Base-by-base conservation (phyloP, 2,797 vertebrate genomes). In the Myotis myotis region DNA sequence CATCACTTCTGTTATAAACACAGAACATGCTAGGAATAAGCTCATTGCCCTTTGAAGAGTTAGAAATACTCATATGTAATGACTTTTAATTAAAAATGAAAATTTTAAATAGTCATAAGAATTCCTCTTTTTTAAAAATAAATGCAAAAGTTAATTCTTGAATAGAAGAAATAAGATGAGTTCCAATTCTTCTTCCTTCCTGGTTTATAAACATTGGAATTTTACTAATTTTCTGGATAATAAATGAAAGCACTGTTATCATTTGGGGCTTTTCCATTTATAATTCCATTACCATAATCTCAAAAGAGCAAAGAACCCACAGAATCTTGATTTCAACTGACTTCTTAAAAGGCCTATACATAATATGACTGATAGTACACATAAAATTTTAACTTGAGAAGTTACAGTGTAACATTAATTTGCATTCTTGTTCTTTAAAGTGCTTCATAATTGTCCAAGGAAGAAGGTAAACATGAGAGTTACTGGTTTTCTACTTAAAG, bases 211-310 rank as follows among this genome's bases (percentile, higher is more conserved):
- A 91, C 33, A 91, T 0, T 91, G 94, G 91, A 94, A 97, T 96
- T 94, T 96, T 91, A 95, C 66, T 95, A 91, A 97, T 83, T 96
- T 96, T 95, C 93, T 94, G 47, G 64, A 91, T 81, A 95, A 96
- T 53, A 95, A 95, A 85, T 84, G 87, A 4, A 95, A 90, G 60
- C 25, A 91, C 89, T 96, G 80, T 60, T 91, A 82, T 95, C 80
- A 66, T 75, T 76, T 81, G 89, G 94, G 87, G 75, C 71, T 95
- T 96, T 97, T 93, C 93, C 76, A 92, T 33, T 85, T 86, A 92
- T 13, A 95, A 62, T 93, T 93, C 49, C 57, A 79, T 93, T 86
- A 83, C 49, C 16, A 80, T 60, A 49, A n/a, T 91, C n/a, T 96
- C 53, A 71, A 74, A 78, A 66, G 49, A 80, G 64, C 62, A 95